Conservation (phyloP, 2,113 vertebrate genomes). For the Sylvicapra grimmia region DNA sequence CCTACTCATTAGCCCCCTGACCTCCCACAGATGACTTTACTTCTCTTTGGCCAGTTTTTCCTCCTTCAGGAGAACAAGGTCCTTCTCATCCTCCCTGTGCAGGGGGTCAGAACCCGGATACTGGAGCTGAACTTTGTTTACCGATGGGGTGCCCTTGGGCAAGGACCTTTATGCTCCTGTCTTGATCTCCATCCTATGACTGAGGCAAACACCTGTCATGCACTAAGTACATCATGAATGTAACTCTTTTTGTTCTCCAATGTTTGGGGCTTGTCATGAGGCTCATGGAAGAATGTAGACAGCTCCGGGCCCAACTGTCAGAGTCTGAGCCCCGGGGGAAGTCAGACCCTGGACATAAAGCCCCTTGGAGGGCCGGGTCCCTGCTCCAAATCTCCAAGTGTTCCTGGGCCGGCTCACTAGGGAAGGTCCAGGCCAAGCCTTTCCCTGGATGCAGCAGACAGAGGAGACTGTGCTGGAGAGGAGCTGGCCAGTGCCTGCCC, state of each 20-base stretch:
- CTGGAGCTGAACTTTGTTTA: neutral
- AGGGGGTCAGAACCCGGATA: neutral
- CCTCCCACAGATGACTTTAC: neutral
- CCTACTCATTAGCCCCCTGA: too few relatives aligned
- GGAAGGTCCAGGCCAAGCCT: neutral
- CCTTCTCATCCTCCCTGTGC: neutral
- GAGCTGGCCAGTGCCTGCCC: neutral
- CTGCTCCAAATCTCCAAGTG: neutral
- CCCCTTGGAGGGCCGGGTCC: too few relatives aligned
- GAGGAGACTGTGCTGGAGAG: neutral
- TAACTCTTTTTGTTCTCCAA: neutral
- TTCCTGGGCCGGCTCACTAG: neutral
- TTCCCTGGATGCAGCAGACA: neutral
- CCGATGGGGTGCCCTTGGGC: neutral
- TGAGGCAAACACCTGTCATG: neutral
- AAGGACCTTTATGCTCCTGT: neutral
- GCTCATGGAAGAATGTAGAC: neutral
- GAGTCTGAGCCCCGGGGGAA: neutral
- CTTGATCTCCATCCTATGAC: neutral
- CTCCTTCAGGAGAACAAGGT: neutral
- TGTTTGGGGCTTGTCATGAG: neutral
- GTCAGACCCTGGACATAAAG: neutral
- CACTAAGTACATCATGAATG: neutral
- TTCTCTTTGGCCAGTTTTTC: neutral
- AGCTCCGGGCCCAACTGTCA: neutral